Conservation (phyloP, 2,797 vertebrate genomes). For the Tolypeutes matacus region DNA sequence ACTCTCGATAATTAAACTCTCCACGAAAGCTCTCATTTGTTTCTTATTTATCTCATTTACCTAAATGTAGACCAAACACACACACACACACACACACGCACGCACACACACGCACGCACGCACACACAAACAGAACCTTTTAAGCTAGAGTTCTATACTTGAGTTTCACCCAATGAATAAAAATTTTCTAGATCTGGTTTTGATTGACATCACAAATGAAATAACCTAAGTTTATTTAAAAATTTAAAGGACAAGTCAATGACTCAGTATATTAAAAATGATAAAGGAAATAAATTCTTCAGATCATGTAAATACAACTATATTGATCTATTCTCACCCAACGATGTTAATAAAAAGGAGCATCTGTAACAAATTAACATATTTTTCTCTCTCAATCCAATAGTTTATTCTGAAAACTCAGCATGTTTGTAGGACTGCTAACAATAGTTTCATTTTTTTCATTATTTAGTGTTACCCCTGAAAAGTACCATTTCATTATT, state of each 20-base stretch:
- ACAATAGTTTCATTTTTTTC: not conserved
- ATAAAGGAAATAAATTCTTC: conserved; percentile 5
- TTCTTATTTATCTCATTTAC: conserved; percentile 58
- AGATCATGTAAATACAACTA: not conserved
- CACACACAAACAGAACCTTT: not conserved
- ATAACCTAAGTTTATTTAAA: conserved; percentile 37
- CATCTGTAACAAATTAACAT: not conserved
- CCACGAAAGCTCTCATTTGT: conserved; percentile 31
- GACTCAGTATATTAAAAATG: not conserved
- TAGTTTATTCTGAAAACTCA: not conserved
- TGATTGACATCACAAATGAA: conserved; percentile 19
- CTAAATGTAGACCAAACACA: not conserved
- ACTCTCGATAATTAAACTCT: conserved; percentile 52
- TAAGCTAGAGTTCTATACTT: not conserved
- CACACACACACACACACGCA: not conserved
- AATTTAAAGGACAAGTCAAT: conserved; percentile 41
- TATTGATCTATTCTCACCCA: not conserved
- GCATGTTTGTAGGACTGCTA: not conserved
- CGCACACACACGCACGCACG: not conserved
- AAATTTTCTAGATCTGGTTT: conserved; percentile 59
- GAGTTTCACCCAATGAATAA: conserved; percentile 32
- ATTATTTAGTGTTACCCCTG: not conserved
- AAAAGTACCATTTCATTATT: not conserved
- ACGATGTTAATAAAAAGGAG: not conserved
- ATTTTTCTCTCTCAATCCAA: not conserved